Evolutionary conservation across 2,888 invertebrate genomes (phyloP).

Genomic region (Poecilobothrus nobilitatus): DNA sequence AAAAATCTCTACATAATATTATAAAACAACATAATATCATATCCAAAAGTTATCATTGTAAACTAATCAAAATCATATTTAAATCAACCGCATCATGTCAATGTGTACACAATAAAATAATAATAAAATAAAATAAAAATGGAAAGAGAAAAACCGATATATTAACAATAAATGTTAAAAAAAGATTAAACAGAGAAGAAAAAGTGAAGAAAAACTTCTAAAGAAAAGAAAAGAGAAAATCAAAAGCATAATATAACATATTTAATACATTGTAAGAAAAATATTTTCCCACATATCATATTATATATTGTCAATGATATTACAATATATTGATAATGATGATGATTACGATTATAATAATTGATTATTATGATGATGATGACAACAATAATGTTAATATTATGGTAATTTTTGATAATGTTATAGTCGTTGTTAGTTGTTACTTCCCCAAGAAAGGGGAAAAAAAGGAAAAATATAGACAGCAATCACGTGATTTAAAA

Average conservation of each 20-base stretch:
- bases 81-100: constrained; percentile 3
- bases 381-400: background rate
- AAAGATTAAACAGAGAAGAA: background rate
- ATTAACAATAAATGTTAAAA: background rate
- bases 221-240: background rate
- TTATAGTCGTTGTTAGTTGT: too few relatives aligned
- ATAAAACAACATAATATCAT: too few relatives aligned
- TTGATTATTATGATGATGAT: background rate
- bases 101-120: background rate
- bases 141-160: too few relatives aligned
- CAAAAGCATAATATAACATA: background rate
- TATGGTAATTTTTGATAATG: background rate
- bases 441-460: too few relatives aligned
- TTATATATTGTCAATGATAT: background rate
- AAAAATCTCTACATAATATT: too few relatives aligned
- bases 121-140: too few relatives aligned
- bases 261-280: background rate
- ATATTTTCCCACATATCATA: background rate
- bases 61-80: background rate
- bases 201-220: too few relatives aligned
- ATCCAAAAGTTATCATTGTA: background rate
- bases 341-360: background rate
- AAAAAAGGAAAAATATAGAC: too few relatives aligned
- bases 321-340: background rate
- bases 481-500: too few relatives aligned